phyloP scores from a whole-genome alignment of 2,888 invertebrate species.

The Aspidiotus rigidus region DNA sequence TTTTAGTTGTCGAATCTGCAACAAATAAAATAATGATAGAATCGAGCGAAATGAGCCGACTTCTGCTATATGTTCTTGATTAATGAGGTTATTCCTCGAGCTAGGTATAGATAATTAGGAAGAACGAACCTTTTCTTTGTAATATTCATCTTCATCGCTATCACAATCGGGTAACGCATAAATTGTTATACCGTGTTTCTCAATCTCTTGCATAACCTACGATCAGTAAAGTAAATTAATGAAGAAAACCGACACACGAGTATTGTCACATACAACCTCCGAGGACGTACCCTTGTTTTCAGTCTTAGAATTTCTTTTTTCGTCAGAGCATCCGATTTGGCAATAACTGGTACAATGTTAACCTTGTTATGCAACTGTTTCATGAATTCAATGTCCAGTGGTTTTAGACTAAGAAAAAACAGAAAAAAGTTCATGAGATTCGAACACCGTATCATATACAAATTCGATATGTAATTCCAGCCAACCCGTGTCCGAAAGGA shows the following conservation, averaged over 20 bases:
- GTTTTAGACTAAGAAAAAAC: conserved; percentile 60
- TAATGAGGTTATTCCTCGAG: no score
- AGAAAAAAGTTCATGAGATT: background rate
- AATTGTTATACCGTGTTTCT: conserved; percentile 81
- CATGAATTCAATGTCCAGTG: conserved; percentile 91
- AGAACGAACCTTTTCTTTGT: conserved; percentile 67
- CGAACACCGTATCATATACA: background rate
- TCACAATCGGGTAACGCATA: conserved; percentile 94
- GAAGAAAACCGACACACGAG: background rate
- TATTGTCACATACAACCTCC: background rate
- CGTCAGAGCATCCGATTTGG: conserved; percentile 90
- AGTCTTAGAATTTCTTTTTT: conserved; percentile 80
- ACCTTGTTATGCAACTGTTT: conserved; percentile 88
- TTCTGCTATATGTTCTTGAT: no score
- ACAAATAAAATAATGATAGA: conserved; percentile 3
- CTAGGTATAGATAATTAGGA: no score
- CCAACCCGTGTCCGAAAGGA: conserved; percentile 90
- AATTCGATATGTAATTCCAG: conserved; percentile 1
- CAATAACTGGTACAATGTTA: conserved; percentile 95
- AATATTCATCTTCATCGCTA: conserved; percentile 89
- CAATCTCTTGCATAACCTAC: conserved; percentile 81
- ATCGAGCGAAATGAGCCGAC: no score
- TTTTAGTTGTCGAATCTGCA: conserved; percentile 71
- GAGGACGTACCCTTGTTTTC: conserved; percentile 60
- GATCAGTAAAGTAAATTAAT: conserved; percentile 34